Evolutionary conservation across 2,888 invertebrate species (phyloP).

Genomic region (Adelphocoris suturalis): DNA sequence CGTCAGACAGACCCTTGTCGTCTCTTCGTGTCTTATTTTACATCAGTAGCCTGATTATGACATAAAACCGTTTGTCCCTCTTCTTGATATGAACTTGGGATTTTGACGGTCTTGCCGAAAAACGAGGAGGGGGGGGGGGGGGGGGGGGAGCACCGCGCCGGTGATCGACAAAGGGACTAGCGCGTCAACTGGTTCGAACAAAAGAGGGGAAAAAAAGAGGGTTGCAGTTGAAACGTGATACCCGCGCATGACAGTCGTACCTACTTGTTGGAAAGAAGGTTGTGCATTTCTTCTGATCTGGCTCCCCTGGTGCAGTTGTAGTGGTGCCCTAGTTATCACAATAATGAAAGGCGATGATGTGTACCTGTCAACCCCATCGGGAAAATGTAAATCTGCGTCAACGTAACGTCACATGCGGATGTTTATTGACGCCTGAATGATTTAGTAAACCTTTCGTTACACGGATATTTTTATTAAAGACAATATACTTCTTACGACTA

Average conservation of each 20-base stretch:
- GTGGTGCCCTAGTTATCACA: not conserved
- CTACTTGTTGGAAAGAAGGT: conserved; percentile 24
- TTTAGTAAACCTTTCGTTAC: not conserved
- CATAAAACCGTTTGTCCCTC: conserved; percentile 10
- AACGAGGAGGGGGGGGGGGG: not conserved
- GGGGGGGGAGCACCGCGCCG: not conserved
- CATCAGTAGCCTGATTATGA: conserved; percentile 23
- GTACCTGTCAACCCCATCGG: conserved; percentile 19
- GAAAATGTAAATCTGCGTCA: not conserved
- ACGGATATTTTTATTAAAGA: not conserved
- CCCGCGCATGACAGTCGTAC: conserved; percentile 18
- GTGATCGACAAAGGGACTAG: not conserved
- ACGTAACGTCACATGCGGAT: not conserved
- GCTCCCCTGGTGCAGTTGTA: not conserved
- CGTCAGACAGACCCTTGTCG: not conserved
- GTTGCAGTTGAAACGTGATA: conserved; percentile 16
- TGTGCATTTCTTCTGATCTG: not conserved
- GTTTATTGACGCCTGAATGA: not conserved
- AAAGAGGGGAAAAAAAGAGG: not conserved
- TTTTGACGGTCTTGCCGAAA: conserved; percentile 3
- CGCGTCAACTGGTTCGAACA: conserved; percentile 12
- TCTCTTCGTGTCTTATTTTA: not conserved
- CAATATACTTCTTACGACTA: too few relatives aligned
- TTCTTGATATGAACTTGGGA: not conserved
- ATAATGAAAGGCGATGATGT: conserved; percentile 34